Base-by-base conservation (phyloP, 2,797 vertebrate genomes). In the Odontamblyopus lacepedii region DNA sequence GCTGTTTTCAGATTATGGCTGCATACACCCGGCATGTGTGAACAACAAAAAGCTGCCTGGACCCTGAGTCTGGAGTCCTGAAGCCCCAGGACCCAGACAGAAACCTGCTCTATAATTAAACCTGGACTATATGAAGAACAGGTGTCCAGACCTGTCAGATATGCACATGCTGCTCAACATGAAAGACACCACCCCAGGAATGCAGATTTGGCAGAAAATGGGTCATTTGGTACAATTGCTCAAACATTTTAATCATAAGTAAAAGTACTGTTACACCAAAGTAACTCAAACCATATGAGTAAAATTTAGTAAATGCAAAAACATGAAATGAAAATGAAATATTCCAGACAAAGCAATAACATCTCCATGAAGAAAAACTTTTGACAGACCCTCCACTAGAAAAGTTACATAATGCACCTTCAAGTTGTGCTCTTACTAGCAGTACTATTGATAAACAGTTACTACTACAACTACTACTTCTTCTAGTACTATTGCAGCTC, bases 81-180 rank as follows among this genome's bases (percentile, higher is more conserved):
- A 75, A 57, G 79, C 74, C 19, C 78, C 68, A 35, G 32, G 32
- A 35, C 32, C 32, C 32, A 38, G 55, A 70, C 80, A 93, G 92
- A 93, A 92, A 90, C 63, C 62, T 78, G 79, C 88, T 87, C 92
- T 93, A 88, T 93, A 93, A 93, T 94, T 93, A 93, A 85, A 81
- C 64, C 51, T 75, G 78, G 81, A 79, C 80, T 83, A 83, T 89
- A 85, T 91, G 88, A 87, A 72, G 60, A 62, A 79, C 82, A 83
- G 84, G 88, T 90, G 89, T 86, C 89, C 75, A 77, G 86, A 89
- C 89, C 89, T 92, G 92, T 78, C 78, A 50, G 83, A 81, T 84
- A 91, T 85, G 85, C 84, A 67, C 8, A 53, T 50, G 6, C 60
- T 82, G 71, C 68, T 73, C 74, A 75, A 80, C 83, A 86, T 86